Base-by-base conservation (phyloP, 2,888 invertebrate species). In the Catocala nupta region DNA sequence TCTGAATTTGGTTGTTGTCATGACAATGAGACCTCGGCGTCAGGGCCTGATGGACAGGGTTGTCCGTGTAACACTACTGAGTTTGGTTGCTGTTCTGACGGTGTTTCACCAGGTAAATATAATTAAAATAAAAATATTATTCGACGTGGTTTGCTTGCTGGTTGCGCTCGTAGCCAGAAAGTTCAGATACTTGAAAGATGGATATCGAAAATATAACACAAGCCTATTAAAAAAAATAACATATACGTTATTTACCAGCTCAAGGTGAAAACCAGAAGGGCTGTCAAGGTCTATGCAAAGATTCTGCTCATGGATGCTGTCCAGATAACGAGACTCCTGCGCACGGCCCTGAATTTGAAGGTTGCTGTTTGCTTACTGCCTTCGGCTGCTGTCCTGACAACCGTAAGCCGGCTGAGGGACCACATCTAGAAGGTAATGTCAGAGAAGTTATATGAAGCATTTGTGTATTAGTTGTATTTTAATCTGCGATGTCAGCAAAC, bases 311-410 rank as follows among this genome's bases (percentile, higher is more conserved):
- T 85, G 99, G 99, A 5, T 99, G 99, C 85, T 99, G 99, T 81
- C 95, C 96, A 1, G 99, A 99, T 84, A 96, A 96, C 3, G 90
- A 95, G 76, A 98, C 98, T 0, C 96, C 98, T 0, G 98, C 99
- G 1, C 97, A 98, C 81, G 99, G 99, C 2, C 96, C 96, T 0
- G 96, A 96, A 75, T 91, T 95, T 49, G 97, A 98, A 87, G 99
- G 98, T 0, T 98, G 98, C 83, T 98, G 98, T 79, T 88, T 97
- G 53, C 95, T 95, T 34, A 93, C 96, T 3, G 90, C 95, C 5
- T 97, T 95, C 84, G 98, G 98, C n/a, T 99, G 99, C 89, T 99
- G 99, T 80, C 97, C 97, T 0, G 99, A 99, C 83, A 97, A 98
- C 82, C 96, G 97, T 77, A 95, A 96, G 49, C 95, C 97, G 1